These are phyloP conservation scores for Thumatha senex DNA, from an alignment of 2,888 invertebrate genomes.

Conservation along the genomic window DNA sequence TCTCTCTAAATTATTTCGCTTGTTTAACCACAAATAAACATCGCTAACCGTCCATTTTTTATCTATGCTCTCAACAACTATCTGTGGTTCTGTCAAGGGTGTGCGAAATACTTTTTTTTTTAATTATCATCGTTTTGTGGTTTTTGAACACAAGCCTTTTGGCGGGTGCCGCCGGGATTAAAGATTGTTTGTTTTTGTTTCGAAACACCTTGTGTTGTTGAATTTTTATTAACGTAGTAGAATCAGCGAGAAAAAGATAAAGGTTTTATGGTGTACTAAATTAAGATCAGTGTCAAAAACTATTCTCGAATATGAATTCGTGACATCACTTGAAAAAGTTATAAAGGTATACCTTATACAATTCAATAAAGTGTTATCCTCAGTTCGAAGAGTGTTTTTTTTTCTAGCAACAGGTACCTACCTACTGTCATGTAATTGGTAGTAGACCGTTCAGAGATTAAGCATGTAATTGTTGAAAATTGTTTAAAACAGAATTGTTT, in stretches of 20 bases:
- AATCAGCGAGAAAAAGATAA: slow-evolving; percentile 49
- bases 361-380: too few species aligned
- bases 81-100: slow-evolving; percentile 65
- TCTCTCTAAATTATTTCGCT: slow-evolving; percentile 41
- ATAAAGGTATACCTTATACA: too few species aligned
- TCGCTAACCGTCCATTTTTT: slow-evolving; percentile 39
- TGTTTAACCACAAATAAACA: slow-evolving; percentile 45
- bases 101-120: slow-evolving; percentile 57
- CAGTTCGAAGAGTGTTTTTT: too few species aligned
- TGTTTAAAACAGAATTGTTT: too few species aligned
- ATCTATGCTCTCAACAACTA: slow-evolving; percentile 49
- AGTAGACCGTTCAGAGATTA: too few species aligned
- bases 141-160: slow-evolving; percentile 45
- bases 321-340: too few species aligned
- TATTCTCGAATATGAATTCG: too few species aligned
- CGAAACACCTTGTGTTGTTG: slow-evolving; percentile 48
- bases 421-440: too few species aligned
- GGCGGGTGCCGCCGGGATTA: slow-evolving; percentile 62
- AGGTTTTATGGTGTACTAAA: slow-evolving; percentile 7
- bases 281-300: neutral
- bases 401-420: too few species aligned
- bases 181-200: slow-evolving; percentile 39
- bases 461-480: too few species aligned
- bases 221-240: slow-evolving; percentile 54
- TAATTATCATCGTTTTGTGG: slow-evolving; percentile 33